Percentiles rank a stretch among this genome's conserved stretches.
Conservation (phyloP, 2,888 invertebrate genomes). For the Pyrrhosoma nymphula region DNA sequence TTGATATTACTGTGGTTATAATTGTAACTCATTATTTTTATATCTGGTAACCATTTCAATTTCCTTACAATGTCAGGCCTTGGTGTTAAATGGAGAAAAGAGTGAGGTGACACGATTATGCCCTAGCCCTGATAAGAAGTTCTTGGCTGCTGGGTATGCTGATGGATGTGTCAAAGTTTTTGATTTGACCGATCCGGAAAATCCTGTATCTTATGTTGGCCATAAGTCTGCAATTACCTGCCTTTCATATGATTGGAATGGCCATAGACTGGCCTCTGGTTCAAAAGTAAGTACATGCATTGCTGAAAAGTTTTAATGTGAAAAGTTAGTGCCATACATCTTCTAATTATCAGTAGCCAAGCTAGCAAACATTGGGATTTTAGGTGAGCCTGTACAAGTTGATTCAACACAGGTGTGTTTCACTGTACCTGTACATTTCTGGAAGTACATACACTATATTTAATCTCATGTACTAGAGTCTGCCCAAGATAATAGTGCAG, state of each 20-base stretch:
- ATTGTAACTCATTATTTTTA: too few relatives aligned
- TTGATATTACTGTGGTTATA: too few relatives aligned
- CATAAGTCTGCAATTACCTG: constrained; percentile 92
- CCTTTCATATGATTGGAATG: constrained; percentile 89
- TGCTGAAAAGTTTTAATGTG: background rate
- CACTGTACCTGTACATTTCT: too few relatives aligned
- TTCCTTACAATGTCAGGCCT: constrained; percentile 81
- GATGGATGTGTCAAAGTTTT: constrained; percentile 94
- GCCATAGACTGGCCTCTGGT: constrained; percentile 93
- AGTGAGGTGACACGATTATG: constrained; percentile 88
- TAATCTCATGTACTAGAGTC: too few relatives aligned
- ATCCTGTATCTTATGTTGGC: constrained; percentile 86
- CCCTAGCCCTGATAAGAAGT: constrained; percentile 87
- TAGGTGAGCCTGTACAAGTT: too few relatives aligned
- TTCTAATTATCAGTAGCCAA: too few relatives aligned
- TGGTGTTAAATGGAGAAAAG: constrained; percentile 89
- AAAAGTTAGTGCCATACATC: background rate
- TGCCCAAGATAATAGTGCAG: too few relatives aligned
- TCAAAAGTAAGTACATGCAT: constrained; percentile 83
- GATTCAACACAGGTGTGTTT: too few relatives aligned
- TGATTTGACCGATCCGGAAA: constrained; percentile 86
- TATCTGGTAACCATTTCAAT: too few relatives aligned
- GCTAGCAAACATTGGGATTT: too few relatives aligned
- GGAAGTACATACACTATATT: too few relatives aligned
- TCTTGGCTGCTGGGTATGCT: constrained; percentile 94